Conservation (phyloP, 1,140 invertebrate genomes). For the Radopholus similis region DNA sequence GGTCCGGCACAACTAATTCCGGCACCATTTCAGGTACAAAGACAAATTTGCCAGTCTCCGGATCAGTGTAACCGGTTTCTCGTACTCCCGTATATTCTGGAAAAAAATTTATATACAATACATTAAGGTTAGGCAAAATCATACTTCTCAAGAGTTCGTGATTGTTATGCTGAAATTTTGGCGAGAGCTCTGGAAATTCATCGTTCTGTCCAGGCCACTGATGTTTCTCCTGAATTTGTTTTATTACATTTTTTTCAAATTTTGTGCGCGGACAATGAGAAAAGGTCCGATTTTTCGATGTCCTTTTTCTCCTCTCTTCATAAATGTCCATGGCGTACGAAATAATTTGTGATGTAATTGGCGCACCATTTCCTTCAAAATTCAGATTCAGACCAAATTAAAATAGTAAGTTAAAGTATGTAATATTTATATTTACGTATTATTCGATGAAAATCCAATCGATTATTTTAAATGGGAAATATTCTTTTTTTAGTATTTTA, state of each 20-base stretch:
- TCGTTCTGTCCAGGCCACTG: constrained; percentile 53
- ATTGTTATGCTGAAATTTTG: constrained; percentile 48
- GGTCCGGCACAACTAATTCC: constrained; percentile 82
- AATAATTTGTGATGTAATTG: no score
- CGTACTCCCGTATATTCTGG: constrained; percentile 52
- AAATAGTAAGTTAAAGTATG: no score
- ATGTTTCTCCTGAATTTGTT: no score
- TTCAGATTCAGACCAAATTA: no score
- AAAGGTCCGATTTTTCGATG: constrained; percentile 51
- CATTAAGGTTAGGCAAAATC: background rate
- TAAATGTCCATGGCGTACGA: constrained; percentile 52
- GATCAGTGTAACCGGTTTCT: constrained; percentile 47
- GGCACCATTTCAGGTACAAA: constrained; percentile 81
- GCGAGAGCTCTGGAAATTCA: constrained; percentile 53
- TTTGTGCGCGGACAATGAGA: background rate
- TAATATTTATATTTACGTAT: no score
- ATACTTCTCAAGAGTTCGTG: constrained; percentile 8
- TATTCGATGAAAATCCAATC: no score
- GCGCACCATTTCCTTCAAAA: no score
- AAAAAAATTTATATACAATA: constrained; percentile 8
- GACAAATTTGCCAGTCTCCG: constrained; percentile 65
- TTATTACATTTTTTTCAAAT: no score
- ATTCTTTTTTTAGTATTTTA: no score
- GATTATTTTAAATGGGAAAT: no score
- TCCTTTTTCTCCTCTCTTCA: constrained; percentile 47